These are phyloP conservation scores for Chiroxiphia lanceolata DNA, from an alignment of 2,797 vertebrate species.

Conservation along the genomic window DNA sequence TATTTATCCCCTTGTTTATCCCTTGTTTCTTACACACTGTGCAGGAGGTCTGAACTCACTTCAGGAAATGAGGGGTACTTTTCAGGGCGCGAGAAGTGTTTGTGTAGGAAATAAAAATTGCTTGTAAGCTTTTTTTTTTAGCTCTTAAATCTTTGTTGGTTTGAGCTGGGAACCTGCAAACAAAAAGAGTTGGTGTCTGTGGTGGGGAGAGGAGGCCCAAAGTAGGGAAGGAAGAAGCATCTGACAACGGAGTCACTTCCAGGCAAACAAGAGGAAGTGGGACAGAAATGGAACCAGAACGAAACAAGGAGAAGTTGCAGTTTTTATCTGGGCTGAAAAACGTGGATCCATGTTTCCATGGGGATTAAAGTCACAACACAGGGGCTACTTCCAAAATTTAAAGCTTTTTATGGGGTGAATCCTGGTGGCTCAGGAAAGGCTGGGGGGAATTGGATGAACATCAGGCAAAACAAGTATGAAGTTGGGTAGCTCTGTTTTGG, in stretches of 20 bases:
- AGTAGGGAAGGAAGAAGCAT: not conserved
- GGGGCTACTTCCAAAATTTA: not conserved
- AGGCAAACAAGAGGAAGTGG: not conserved
- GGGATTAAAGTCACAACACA: not conserved
- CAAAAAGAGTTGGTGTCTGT: not conserved
- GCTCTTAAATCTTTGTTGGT: not conserved
- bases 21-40: not conserved
- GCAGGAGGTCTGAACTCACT: conserved; percentile 11
- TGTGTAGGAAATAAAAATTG: not conserved
- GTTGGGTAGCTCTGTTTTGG: fast-evolving
- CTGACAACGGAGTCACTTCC: not conserved
- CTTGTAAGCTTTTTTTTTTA: not conserved
- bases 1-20: not conserved
- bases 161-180: not conserved
- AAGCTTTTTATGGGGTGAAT: not conserved
- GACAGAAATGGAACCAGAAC: not conserved
- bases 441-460: too few relatives aligned
- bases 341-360: fast-evolving
- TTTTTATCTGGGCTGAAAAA: not conserved
- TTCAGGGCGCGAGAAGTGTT: not conserved
- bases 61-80: not conserved
- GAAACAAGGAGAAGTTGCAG: not conserved
- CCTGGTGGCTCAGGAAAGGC: not conserved
- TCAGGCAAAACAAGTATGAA: fast-evolving
- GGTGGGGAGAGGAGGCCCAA: not conserved